These are phyloP conservation scores for Ectropis crepuscularia DNA, from an alignment of 2,888 invertebrate genomes.

Conservation along the genomic window DNA sequence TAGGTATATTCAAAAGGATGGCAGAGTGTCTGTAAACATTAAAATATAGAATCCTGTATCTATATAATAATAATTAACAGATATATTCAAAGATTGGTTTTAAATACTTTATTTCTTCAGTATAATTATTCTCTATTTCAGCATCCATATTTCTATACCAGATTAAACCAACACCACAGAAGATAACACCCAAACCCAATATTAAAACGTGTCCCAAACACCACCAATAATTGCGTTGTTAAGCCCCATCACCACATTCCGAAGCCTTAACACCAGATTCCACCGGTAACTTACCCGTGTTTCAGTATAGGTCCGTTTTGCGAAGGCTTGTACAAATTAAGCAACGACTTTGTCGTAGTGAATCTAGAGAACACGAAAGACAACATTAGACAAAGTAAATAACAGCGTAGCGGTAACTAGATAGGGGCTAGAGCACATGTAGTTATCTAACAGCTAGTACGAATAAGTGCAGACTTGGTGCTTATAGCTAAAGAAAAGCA, in stretches of 20 bases:
- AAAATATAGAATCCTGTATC: no score
- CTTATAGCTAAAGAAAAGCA: background rate
- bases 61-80: no score
- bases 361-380: conserved; percentile 83
- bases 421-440: conserved; percentile 25
- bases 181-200: no score
- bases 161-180: background rate
- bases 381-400: conserved; percentile 53
- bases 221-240: conserved; percentile 1
- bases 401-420: conserved; percentile 43
- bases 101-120: no score
- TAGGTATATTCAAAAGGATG: no score
- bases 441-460: conserved; percentile 3
- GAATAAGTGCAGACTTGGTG: conserved; percentile 1
- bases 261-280: conserved; percentile 43
- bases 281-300: conserved; percentile 86
- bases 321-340: conserved; percentile 88
- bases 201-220: background rate
- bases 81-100: no score
- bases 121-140: no score
- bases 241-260: conserved; percentile 39
- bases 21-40: no score
- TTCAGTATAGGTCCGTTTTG: conserved; percentile 86
- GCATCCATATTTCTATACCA: no score
- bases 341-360: conserved; percentile 88